Conservation (phyloP, 2,113 vertebrate species). For the Bombycilla garrulus region DNA sequence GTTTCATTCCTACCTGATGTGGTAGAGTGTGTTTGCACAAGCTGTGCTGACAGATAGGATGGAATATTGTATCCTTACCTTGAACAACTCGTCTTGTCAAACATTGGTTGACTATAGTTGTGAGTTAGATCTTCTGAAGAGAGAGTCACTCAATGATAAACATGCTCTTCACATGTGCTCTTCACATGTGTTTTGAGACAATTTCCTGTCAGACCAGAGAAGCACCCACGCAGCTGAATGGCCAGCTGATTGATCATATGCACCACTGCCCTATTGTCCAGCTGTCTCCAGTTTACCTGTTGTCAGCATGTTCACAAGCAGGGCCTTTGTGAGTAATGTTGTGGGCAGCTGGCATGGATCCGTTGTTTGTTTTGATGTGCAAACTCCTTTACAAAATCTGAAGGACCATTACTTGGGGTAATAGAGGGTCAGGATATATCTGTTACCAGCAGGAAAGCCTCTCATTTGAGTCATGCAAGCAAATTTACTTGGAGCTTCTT, state of each 20-base stretch:
- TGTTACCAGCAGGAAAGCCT: neutral
- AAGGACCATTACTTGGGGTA: neutral
- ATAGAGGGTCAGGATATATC: neutral
- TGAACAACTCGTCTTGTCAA: neutral
- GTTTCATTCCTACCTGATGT: neutral
- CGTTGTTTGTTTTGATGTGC: neutral
- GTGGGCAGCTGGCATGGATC: neutral
- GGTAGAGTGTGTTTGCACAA: neutral
- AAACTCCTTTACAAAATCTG: neutral
- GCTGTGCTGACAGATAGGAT: slow-evolving; percentile 5
- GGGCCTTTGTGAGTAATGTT: neutral
- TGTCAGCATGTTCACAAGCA: neutral
- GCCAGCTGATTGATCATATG: neutral
- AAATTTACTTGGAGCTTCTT: neutral
- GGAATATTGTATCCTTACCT: neutral
- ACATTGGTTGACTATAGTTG: neutral
- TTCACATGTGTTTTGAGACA: neutral
- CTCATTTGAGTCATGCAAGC: neutral
- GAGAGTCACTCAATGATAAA: neutral
- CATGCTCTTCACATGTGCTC: neutral
- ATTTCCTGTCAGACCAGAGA: neutral
- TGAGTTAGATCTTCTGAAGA: neutral
- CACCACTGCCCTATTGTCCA: neutral
- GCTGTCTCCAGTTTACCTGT: neutral
- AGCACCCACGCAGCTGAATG: rapidly evolving